Conservation (phyloP, 2,797 vertebrate species). For the Ibycter americanus region DNA sequence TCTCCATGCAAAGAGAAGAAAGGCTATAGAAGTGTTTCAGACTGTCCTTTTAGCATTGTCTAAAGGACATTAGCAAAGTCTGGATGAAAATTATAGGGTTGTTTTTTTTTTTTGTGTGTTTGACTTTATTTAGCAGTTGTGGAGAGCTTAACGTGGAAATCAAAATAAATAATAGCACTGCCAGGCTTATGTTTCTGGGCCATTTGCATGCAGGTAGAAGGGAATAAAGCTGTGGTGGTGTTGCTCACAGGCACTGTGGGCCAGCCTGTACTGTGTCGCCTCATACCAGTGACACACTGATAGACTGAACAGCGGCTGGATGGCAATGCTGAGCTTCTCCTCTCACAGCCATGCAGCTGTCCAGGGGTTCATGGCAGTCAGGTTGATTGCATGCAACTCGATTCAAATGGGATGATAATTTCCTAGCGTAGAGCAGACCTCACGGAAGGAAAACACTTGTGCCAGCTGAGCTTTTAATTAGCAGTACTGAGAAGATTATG, state of each 20-base stretch:
- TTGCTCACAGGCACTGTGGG: not conserved
- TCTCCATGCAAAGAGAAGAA: not conserved
- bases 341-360: not conserved
- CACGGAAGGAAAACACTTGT: not conserved
- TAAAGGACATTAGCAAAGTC: too few relatives aligned
- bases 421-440: not conserved
- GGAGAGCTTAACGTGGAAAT: not conserved
- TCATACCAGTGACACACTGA: not conserved
- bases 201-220: not conserved
- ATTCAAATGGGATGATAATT: not conserved
- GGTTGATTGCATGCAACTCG: not conserved
- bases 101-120: not conserved
- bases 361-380: not conserved
- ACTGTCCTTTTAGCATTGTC: not conserved
- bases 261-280: not conserved
- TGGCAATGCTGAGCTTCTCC: not conserved
- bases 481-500: conserved; percentile 2
- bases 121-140: not conserved
- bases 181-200: not conserved
- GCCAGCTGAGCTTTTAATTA: conserved; percentile 46
- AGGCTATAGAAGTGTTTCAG: not conserved
- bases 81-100: not conserved
- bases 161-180: not conserved
- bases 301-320: accelerated
- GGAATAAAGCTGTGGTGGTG: not conserved